Conservation (phyloP, 2,797 vertebrate genomes). For the Dermochelys coriacea region DNA sequence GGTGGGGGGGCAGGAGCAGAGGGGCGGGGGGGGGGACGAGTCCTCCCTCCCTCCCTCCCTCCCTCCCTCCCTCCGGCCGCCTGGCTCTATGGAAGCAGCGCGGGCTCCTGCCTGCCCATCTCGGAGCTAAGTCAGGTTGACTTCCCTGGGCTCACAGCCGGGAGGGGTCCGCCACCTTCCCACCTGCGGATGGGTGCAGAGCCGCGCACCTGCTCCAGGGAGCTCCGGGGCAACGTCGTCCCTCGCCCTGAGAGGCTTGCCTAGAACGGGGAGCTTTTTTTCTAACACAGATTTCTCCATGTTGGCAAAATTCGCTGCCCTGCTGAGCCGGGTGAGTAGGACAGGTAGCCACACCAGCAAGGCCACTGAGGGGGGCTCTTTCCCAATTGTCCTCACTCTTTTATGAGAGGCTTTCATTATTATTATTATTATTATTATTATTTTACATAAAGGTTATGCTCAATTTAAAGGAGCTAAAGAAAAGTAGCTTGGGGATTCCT, state of each 20-base stretch:
- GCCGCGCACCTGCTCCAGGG: not conserved
- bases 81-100: too few relatives aligned
- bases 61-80: not conserved
- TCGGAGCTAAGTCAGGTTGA: not conserved
- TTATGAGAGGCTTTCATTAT: not conserved
- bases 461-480: not conserved
- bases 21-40: too few relatives aligned
- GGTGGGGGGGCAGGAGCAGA: accelerated
- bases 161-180: not conserved
- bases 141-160: accelerated
- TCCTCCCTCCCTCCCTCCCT: not conserved
- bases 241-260: not conserved
- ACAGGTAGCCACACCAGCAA: not conserved
- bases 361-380: not conserved
- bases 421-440: too few relatives aligned
- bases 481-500: not conserved
- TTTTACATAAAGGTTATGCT: not conserved
- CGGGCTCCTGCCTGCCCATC: not conserved
- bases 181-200: accelerated
- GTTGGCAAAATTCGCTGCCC: not conserved
- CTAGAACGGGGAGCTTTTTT: not conserved
- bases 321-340: not conserved
- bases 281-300: not conserved
- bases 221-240: not conserved
- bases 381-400: not conserved